Evolutionary conservation across 1,140 invertebrate genomes (phyloP), one percentile per base, ranked within the genome.

Genomic region (Drosophila ananassae): DNA sequence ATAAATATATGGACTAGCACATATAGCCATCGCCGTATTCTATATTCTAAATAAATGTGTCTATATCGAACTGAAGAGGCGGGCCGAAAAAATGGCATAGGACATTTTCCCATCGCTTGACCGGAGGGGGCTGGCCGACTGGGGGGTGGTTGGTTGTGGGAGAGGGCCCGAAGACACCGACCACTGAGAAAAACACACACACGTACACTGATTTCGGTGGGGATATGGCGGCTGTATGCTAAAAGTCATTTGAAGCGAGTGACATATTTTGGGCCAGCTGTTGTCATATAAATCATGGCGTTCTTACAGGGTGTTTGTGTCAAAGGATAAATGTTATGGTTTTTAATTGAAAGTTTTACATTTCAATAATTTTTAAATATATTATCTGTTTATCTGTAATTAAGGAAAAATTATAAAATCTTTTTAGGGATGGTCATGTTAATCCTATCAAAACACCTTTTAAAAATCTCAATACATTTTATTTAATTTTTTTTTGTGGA

Each of bases 221-320:
- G 61, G 56, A 73, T 77, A 71, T 77, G 53, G 73, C 72, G 37
- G 56, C 56, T 66, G 69, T 61, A 64, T 50, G 66, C 68, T 52
- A 55, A 77, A 72, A 78, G 57, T 46, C 73, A 67, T 61, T 51
- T 50, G 57, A 79, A 76, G 74, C 69, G 58, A 77, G 63, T 89
- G 84, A 72, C 79, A 89, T 89, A 83, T 76, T 71, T 79, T 44
- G 50, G 57, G 50, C 48, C 83, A 89, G 83, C 83, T 89, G 83
- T 89, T 72, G 83, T 77, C 83, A 60, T 55, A 89, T 89, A 89
- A 89, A 89, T 89, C 83, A 89, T 89, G 52, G 62, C 25, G 46
- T 51, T 6, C 22, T 48, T 77, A 89, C 76, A 89, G 83, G 83
- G 83, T 89, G 76, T 32, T 37, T 7, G 9, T 9, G n/a, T 44